A percentile compares a stretch with the other conserved stretches of the same genome.
These are phyloP conservation scores for Carapus acus DNA, from an alignment of 2,797 vertebrate species.

Conservation along the genomic window DNA sequence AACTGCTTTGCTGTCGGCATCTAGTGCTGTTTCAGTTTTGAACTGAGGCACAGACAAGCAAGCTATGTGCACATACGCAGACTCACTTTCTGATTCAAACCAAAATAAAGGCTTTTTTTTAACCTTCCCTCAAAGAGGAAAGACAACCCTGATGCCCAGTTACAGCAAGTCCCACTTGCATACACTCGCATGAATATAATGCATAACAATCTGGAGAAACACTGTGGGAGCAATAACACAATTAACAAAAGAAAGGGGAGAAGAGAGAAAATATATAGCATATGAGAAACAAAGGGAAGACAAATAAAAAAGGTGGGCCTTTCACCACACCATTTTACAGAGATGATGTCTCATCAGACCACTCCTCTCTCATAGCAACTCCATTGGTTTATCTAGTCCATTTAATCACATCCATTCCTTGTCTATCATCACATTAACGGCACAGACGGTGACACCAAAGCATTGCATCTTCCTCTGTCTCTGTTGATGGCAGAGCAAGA, in stretches of 20 bases:
- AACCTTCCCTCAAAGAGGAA: slow-evolving; percentile 52
- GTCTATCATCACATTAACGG: slow-evolving; percentile 44
- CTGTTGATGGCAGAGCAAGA: slow-evolving; percentile 54
- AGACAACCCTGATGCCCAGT: slow-evolving; percentile 61
- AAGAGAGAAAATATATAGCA: slow-evolving; percentile 15
- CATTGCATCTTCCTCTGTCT: slow-evolving; percentile 45
- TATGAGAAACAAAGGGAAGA: slow-evolving; percentile 16
- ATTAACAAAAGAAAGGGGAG: slow-evolving; percentile 42
- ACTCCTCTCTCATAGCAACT: slow-evolving; percentile 17
- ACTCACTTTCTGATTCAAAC: too few relatives aligned
- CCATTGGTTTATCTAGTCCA: slow-evolving; percentile 31
- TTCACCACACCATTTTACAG: slow-evolving; percentile 45
- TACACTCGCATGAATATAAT: background rate
- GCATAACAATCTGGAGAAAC: slow-evolving; percentile 7
- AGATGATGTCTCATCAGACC: slow-evolving; percentile 53
- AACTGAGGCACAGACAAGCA: slow-evolving; percentile 55
- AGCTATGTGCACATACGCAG: slow-evolving; percentile 41
- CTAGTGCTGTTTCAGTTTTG: slow-evolving; percentile 52
- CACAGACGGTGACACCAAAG: slow-evolving; percentile 53
- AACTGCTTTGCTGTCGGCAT: slow-evolving; percentile 43
- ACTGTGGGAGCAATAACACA: slow-evolving; percentile 24
- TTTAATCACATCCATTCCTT: slow-evolving; percentile 27
- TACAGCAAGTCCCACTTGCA: slow-evolving; percentile 35
- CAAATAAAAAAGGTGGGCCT: slow-evolving; percentile 42
- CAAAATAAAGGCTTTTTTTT: slow-evolving; percentile 61